phyloP scores from a whole-genome alignment of 2,888 invertebrate genomes.

The Pheosia gnoma region DNA sequence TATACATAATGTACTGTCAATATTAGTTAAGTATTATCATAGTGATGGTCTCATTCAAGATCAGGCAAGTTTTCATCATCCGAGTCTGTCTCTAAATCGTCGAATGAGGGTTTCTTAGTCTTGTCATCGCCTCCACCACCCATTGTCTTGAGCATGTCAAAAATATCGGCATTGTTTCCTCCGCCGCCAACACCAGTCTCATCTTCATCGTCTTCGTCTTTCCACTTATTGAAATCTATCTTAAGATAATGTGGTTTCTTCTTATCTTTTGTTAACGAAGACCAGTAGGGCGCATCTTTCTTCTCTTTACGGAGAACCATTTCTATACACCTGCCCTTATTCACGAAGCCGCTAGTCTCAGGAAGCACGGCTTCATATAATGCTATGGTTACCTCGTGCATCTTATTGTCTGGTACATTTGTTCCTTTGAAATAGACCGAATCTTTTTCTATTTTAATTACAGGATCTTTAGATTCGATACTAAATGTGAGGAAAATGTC shows the following conservation, averaged over 20 bases:
- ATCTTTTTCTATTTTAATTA: slow-evolving; percentile 90
- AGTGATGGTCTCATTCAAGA: slow-evolving; percentile 83
- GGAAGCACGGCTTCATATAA: slow-evolving; percentile 92
- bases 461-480: slow-evolving; percentile 94
- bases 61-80: slow-evolving; percentile 92
- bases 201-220: slow-evolving; percentile 97
- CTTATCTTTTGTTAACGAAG: slow-evolving; percentile 92
- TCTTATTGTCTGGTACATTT: slow-evolving; percentile 92
- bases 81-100: slow-evolving; percentile 90
- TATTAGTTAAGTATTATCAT: slow-evolving; percentile 57
- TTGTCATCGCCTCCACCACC: slow-evolving; percentile 82
- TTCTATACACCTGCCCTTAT: slow-evolving; percentile 90
- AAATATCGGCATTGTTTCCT: slow-evolving; percentile 78
- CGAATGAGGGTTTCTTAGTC: slow-evolving; percentile 87
- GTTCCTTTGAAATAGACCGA: slow-evolving; percentile 92
- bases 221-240: slow-evolving; percentile 99
- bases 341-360: slow-evolving; percentile 89
- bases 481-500: slow-evolving; percentile 94
- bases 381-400: slow-evolving; percentile 94
- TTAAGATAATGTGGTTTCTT: slow-evolving; percentile 98
- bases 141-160: slow-evolving; percentile 90
- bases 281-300: slow-evolving; percentile 93
- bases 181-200: slow-evolving; percentile 58
- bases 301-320: slow-evolving; percentile 88
- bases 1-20: slow-evolving; percentile 76